These are phyloP conservation scores for Teinopalpus imperialis DNA, from an alignment of 2,888 invertebrate genomes.

Conservation along the genomic window DNA sequence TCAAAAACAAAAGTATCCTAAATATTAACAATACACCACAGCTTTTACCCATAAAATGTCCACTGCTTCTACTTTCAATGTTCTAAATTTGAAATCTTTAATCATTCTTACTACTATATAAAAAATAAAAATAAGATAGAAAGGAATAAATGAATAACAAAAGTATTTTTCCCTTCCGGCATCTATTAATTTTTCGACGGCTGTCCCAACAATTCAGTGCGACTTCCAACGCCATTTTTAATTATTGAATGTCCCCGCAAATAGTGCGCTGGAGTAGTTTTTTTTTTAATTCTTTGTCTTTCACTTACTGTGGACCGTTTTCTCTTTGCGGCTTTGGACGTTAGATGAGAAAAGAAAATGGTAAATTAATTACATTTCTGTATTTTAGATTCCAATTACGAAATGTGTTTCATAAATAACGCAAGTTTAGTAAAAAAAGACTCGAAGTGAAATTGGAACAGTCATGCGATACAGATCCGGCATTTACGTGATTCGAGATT, in stretches of 20 bases:
- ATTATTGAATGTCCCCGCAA: conserved; percentile 20
- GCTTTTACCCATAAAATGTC: too few species aligned
- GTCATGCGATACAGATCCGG: too few species aligned
- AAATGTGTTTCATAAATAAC: too few species aligned
- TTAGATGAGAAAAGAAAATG: neutral
- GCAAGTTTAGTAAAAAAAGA: too few species aligned
- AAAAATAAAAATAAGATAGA: neutral
- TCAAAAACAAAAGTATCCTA: too few species aligned
- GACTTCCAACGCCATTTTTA: conserved; percentile 15
- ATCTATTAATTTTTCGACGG: conserved; percentile 20
- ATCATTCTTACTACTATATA: conserved; percentile 9
- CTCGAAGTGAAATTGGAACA: too few species aligned
- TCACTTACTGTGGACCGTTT: neutral
- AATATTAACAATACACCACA: too few species aligned
- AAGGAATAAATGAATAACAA: conserved; percentile 10
- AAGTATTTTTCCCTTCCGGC: conserved; percentile 10
- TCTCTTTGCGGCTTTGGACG: neutral
- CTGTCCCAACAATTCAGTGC: conserved; percentile 16
- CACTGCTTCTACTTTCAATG: too few species aligned
- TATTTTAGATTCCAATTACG: neutral
- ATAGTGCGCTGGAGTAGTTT: neutral
- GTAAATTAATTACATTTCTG: conserved; percentile 3
- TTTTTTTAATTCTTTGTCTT: neutral
- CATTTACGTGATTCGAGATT: too few species aligned
- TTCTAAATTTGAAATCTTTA: conserved; percentile 1